A percentile compares a stretch with the other conserved stretches of the same genome.
Conservation (phyloP, 2,888 invertebrate genomes). For the Nephrotoma guestfalica region DNA sequence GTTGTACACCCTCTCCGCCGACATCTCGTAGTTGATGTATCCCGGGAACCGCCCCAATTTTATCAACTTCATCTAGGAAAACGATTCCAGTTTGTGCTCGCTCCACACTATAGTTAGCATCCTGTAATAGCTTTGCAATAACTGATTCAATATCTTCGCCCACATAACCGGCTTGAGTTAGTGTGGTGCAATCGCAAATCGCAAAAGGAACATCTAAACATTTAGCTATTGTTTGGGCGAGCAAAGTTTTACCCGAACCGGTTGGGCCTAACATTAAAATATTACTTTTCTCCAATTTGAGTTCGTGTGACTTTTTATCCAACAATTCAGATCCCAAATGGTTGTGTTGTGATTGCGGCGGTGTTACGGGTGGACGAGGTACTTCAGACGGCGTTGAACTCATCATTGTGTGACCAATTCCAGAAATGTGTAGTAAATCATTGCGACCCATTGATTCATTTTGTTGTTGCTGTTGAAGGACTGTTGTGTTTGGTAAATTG, state of each 20-base stretch:
- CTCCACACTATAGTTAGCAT: conserved; percentile 94
- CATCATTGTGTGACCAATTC: conserved; percentile 53
- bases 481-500: conserved; percentile 49
- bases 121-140: conserved; percentile 88
- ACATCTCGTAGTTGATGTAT: conserved; percentile 84
- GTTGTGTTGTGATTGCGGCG: conserved; percentile 15
- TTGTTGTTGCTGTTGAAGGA: conserved; percentile 13
- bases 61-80: conserved; percentile 97
- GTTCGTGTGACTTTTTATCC: conserved; percentile 65
- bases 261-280: conserved; percentile 93
- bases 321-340: conserved; percentile 60
- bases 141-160: conserved; percentile 99
- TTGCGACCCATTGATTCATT: conserved; percentile 26
- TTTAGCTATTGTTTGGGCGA: conserved; percentile 94
- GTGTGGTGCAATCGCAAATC: conserved; percentile 94
- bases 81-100: conserved; percentile 97
- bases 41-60: conserved; percentile 95
- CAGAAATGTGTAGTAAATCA: conserved; percentile 76
- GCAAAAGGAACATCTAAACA: conserved; percentile 98
- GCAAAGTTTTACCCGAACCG: conserved; percentile 90
- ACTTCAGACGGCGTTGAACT: conserved; percentile 26
- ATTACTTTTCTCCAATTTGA: conserved; percentile 89
- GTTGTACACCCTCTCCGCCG: conserved; percentile 97
- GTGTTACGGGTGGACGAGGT: conserved; percentile 20
- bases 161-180: conserved; percentile 94